These are phyloP conservation scores for Yoshiicerus persimilis DNA, from an alignment of 1,140 invertebrate genomes.

Conservation along the genomic window DNA sequence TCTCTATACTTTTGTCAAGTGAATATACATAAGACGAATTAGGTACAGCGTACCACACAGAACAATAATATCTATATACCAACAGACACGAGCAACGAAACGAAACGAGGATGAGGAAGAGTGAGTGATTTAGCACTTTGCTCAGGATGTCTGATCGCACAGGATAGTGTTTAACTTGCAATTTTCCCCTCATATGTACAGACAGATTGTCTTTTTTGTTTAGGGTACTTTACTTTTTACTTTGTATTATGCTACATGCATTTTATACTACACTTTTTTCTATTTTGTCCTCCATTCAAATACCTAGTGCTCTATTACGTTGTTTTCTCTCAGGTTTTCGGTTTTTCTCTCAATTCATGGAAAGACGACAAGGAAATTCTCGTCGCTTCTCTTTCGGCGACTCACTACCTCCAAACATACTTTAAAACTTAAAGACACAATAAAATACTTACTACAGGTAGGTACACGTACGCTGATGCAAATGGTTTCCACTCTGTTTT, in stretches of 20 bases:
- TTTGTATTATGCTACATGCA: background rate
- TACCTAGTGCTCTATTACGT: background rate
- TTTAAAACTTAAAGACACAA: background rate
- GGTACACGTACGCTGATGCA: no score
- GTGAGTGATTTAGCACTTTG: slow-evolving; percentile 49
- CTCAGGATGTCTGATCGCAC: slow-evolving; percentile 42
- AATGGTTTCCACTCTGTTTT: no score
- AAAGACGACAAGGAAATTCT: background rate
- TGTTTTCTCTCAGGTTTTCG: background rate
- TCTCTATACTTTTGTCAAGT: background rate
- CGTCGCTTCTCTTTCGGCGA: background rate
- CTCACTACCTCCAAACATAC: background rate
- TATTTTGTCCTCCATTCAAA: background rate
- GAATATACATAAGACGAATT: background rate
- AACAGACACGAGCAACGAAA: background rate
- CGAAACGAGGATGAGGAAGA: slow-evolving; percentile 37
- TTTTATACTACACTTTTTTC: background rate
- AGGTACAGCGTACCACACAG: background rate
- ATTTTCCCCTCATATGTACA: slow-evolving; percentile 40
- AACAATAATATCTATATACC: background rate
- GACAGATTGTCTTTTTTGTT: slow-evolving; percentile 10
- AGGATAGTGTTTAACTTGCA: slow-evolving; percentile 46
- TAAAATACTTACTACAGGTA: background rate
- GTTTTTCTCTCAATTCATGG: background rate
- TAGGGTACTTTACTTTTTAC: background rate